These are phyloP conservation scores for Alauda arvensis DNA, from an alignment of 2,797 vertebrate species.

Conservation along the genomic window DNA sequence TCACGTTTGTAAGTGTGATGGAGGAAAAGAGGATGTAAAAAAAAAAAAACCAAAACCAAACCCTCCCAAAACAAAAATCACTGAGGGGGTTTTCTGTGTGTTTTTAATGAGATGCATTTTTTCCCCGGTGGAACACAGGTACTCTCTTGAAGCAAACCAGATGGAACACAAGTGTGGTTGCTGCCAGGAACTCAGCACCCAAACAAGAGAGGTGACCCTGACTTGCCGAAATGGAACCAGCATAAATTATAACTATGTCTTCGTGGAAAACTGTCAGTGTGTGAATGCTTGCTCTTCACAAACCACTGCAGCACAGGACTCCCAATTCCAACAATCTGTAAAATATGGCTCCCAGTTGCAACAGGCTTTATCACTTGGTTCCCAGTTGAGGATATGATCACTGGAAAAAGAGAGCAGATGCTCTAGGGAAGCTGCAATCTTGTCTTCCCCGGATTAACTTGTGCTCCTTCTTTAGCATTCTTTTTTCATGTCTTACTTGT, in stretches of 20 bases:
- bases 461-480: not conserved
- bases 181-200: conserved; percentile 77
- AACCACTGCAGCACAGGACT: not conserved
- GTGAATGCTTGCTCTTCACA: not conserved
- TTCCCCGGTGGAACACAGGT: conserved; percentile 61
- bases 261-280: conserved; percentile 80
- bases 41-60: rapidly evolving
- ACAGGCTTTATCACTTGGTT: not conserved
- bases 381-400: not conserved
- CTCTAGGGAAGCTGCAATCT: not conserved
- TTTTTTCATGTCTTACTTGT: not conserved
- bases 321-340: not conserved
- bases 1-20: not conserved
- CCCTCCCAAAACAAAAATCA: not conserved
- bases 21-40: not conserved
- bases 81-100: not conserved
- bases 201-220: conserved; percentile 70
- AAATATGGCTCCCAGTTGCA: not conserved
- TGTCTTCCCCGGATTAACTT: not conserved
- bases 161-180: conserved; percentile 79
- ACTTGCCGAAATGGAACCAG: conserved; percentile 67
- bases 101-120: not conserved
- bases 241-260: conserved; percentile 66
- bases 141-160: conserved; percentile 71
- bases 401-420: not conserved